Base-by-base conservation (phyloP, 1,140 invertebrate genomes). In the Drosophila nasuta region DNA sequence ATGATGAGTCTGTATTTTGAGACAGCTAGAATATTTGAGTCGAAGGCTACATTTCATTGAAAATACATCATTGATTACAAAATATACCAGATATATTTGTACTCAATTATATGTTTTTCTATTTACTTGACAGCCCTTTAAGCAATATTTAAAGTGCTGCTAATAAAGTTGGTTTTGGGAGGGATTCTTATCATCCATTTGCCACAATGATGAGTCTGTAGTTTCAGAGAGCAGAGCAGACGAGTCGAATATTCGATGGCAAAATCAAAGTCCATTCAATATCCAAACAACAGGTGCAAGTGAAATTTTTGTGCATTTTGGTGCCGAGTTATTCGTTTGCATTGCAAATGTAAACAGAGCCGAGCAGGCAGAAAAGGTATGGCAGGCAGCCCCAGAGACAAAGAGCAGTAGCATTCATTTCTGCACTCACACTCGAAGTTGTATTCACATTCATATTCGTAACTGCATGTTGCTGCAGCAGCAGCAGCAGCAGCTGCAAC, bases 281-380 rank as follows among this genome's bases (percentile, higher is more conserved):
- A 46, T 6, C 46, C 10, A 33, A 13, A 57, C 41, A 57, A 57
- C 41, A 59, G 57, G 57, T 45, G 57, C 57, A 56, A 30, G 5
- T 20, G 20, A 6, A 43, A 20, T 67, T 72, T 43, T 72, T 43
- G 48, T 38, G 54, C 54, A 57, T 57, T 48, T 57, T 57, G 35
- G 8, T 41, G 54, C 54, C 35, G 7, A 20, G 43, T 60, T 60
- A 17, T 60, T 60, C 35, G 30, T 67, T 75, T 80, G 72, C 76
- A 67, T 72, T 63, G 74, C 70, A 83, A 78, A 72, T 75, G 83
- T 67, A 88, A 82, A 88, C 80, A 80, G 57, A 63, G 58, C 43
- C 49, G 45, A 59, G 41, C n/a, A 30, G 35, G 48, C 20, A 25
- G n/a, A 3, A 25, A 41, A 5, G 28, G 33, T 30, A 45, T 52